These are phyloP conservation scores for Capitulum mitella DNA, from an alignment of 2,888 invertebrate species.

Conservation along the genomic window DNA sequence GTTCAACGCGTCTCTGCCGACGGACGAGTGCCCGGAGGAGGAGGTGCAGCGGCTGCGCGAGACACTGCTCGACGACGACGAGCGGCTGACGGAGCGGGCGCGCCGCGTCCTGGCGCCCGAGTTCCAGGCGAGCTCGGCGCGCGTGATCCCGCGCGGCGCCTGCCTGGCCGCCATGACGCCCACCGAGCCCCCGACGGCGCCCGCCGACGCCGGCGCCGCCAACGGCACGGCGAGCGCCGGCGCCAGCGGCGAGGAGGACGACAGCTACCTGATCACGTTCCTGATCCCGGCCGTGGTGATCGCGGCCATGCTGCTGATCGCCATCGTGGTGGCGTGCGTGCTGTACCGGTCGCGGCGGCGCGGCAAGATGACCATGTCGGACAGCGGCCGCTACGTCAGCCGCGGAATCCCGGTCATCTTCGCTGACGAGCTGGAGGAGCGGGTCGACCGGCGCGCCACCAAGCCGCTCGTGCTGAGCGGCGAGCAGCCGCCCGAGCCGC, in stretches of 20 bases:
- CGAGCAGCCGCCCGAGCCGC: conserved; percentile 85
- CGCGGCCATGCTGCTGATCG: conserved; percentile 75
- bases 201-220: conserved; percentile 13
- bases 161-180: conserved; percentile 37
- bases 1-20: conserved; percentile 69
- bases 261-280: conserved; percentile 59
- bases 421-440: conserved; percentile 81
- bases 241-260: conserved; percentile 36
- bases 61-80: conserved; percentile 60
- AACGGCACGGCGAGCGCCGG: conserved; percentile 42
- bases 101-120: conserved; percentile 39
- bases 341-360: conserved; percentile 64
- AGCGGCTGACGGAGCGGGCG: conserved; percentile 39
- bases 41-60: conserved; percentile 38
- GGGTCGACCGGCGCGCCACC: conserved; percentile 48
- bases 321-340: conserved; percentile 78
- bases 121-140: conserved; percentile 35
- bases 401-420: conserved; percentile 87
- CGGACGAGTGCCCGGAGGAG: conserved; percentile 63
- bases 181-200: not conserved
- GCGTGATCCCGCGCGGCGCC: conserved; percentile 35
- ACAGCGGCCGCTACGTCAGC: conserved; percentile 54
- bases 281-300: conserved; percentile 78
- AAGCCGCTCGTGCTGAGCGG: conserved; percentile 90
- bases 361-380: conserved; percentile 64